These are phyloP conservation scores for Opisthograptis luteolata DNA, from an alignment of 2,888 invertebrate genomes.

Conservation along the genomic window DNA sequence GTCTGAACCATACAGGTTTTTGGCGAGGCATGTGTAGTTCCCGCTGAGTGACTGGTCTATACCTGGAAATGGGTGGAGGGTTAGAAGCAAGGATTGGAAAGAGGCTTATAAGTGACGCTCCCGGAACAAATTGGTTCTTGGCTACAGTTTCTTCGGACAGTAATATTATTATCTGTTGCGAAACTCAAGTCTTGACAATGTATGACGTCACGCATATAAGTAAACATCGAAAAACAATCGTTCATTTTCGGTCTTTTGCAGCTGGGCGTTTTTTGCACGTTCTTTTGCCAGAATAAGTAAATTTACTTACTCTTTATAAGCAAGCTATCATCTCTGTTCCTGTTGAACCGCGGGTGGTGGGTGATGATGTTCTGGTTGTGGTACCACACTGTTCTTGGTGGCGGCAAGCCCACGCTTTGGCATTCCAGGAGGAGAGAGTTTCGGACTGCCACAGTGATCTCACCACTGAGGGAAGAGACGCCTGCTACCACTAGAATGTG, in stretches of 20 bases:
- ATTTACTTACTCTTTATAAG: conserved; percentile 74
- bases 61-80: conserved; percentile 65
- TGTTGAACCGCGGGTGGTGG: conserved; percentile 76
- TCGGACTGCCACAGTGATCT: conserved; percentile 70
- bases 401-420: conserved; percentile 73
- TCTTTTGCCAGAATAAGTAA: background rate
- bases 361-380: conserved; percentile 81
- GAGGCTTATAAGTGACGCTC: too few species aligned
- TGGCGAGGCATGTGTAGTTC: conserved; percentile 91
- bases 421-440: conserved; percentile 71
- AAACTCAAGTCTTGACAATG: too few species aligned
- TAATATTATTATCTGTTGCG: conserved; percentile 4
- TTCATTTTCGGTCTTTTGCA: too few species aligned
- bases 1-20: conserved; percentile 93
- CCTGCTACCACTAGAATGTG: conserved; percentile 82
- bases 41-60: conserved; percentile 89
- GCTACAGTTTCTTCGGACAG: too few species aligned
- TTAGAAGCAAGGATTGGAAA: background rate
- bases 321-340: conserved; percentile 75
- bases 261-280: too few species aligned
- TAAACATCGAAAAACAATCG: too few species aligned
- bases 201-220: too few species aligned
- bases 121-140: too few species aligned
- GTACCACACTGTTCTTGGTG: conserved; percentile 80
- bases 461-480: conserved; percentile 85